A percentile compares a stretch with the other conserved stretches of the same genome.
Evolutionary conservation across 2,888 invertebrate species (phyloP).

Genomic region (Cordilura impudica): DNA sequence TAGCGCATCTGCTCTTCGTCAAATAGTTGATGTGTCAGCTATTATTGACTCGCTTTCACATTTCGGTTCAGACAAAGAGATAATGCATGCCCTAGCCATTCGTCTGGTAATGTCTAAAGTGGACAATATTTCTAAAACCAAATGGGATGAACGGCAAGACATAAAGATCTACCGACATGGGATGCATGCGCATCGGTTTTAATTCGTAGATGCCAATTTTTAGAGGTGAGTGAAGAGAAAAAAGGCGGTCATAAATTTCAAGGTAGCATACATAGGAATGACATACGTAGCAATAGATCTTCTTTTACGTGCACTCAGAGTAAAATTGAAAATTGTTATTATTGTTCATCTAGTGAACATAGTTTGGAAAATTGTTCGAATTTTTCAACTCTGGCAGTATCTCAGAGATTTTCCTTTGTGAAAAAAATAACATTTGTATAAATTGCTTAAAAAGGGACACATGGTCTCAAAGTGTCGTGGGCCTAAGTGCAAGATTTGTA

Average conservation of each 20-base stretch:
- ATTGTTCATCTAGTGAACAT: background rate
- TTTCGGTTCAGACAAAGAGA: background rate
- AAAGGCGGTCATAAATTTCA: background rate
- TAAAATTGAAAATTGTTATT: background rate
- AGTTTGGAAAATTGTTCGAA: background rate
- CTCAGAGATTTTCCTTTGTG: background rate
- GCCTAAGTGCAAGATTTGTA: background rate
- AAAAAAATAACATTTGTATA: background rate
- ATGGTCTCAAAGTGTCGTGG: background rate
- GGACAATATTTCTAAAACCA: background rate
- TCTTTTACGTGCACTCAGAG: too few species aligned
- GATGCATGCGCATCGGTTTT: too few species aligned
- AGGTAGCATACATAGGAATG: background rate
- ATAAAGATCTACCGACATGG: background rate
- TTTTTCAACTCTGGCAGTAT: background rate
- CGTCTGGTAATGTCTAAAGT: background rate
- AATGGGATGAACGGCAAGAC: background rate
- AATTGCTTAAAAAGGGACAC: background rate
- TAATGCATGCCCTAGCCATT: background rate
- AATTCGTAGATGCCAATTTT: slow-evolving; percentile 1
- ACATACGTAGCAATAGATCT: background rate
- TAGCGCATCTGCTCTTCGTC: background rate
- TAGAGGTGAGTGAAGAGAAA: background rate
- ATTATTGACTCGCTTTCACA: background rate
- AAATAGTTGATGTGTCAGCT: too few species aligned